Base-by-base conservation (phyloP, 2,888 invertebrate genomes). In the Sinelater perroti region DNA sequence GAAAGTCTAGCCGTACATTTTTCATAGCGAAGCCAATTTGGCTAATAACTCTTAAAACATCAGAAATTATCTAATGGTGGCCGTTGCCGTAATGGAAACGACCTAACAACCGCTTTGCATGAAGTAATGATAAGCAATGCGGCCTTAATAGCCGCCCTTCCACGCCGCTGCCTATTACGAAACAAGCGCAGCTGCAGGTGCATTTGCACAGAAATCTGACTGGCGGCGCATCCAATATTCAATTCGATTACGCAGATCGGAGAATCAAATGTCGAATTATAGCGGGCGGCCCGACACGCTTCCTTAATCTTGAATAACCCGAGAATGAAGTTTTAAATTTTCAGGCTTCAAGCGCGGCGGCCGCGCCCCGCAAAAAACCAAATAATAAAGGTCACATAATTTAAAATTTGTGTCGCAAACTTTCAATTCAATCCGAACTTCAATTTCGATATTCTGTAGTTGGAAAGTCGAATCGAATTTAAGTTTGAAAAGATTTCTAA, bases 361-460 rank as follows among this genome's bases (percentile, higher is more conserved):
- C 33, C 45, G 36, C 46, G 31, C 24, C 28, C 11, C 13, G 14
- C 10, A 26, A 52, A 40, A 52, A 52, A 24, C 33, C 31, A 40
- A 58, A 58, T 58, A 58, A 58, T 58, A 53, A 58, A 58, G 52
- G 57, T 53, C 47, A 44, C 57, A 53, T 58, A 58, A 58, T 58
- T 58, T 58, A 58, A 58, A 58, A 58, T 53, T 53, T 58, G 57
- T 58, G 53, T 58, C 31, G 53, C 52, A 58, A 58, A 58, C 57
- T 58, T 58, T 53, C 57, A 58, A 58, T 58, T 58, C 57, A 58
- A 58, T 58, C 53, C 53, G 47, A 58, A 53, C 31, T 58, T 52
- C 57, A 58, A 58, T 58, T 58, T 58, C 47, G 57, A 58, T 58
- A 58, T 58, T 58, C 57, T 53, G 57, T 58, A 58, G 57, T 58